Conservation (phyloP, 2,113 vertebrate species). For the Suncus etruscus region DNA sequence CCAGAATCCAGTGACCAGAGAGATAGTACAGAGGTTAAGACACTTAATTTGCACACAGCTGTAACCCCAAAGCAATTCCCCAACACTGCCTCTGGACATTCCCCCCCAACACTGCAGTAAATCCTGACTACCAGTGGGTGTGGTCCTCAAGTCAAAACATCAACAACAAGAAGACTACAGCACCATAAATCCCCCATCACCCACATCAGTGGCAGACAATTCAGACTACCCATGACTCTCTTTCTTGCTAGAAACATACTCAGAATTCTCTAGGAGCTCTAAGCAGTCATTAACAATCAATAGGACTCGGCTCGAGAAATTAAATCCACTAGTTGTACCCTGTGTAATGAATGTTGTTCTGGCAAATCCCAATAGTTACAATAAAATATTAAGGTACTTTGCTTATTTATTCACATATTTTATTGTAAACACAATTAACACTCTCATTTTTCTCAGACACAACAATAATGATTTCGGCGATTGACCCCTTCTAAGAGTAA, state of each 20-base stretch:
- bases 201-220: background rate
- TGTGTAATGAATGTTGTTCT: constrained; percentile 60
- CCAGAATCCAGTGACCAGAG: too few species aligned
- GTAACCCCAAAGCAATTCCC: background rate
- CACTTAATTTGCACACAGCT: too few species aligned
- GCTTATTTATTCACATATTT: constrained; percentile 77
- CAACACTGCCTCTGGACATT: too few species aligned
- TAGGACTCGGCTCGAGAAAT: constrained; percentile 58
- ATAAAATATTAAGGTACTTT: constrained; percentile 74
- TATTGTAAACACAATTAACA: constrained; percentile 77
- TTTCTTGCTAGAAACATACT: constrained; percentile 6
- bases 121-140: too few species aligned
- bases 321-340: constrained; percentile 58
- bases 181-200: background rate
- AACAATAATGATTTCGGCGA: constrained; percentile 56
- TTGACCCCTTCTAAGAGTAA: constrained; percentile 67
- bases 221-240: background rate
- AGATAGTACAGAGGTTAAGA: background rate
- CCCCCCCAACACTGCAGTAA: too few species aligned
- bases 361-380: constrained; percentile 68
- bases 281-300: constrained; percentile 60
- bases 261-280: background rate
- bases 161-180: too few species aligned
- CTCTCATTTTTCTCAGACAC: constrained; percentile 68
- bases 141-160: too few species aligned